Percentiles rank a stretch among this genome's conserved stretches.
Evolutionary conservation across 2,888 invertebrate species (phyloP).

Genomic region (Ophion slaviceki): DNA sequence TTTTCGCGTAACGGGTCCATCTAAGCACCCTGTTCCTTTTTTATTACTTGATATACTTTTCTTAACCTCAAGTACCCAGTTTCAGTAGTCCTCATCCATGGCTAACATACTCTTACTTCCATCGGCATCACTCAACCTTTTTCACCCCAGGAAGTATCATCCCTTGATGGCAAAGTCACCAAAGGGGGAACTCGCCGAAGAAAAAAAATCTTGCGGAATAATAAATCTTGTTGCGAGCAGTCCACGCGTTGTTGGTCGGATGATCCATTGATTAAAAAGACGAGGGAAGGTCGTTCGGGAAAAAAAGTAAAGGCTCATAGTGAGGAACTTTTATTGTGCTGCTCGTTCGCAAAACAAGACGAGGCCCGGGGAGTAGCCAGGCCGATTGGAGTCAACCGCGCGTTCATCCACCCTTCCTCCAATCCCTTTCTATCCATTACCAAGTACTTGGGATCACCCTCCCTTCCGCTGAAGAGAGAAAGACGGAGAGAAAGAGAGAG

Average conservation of each 20-base stretch:
- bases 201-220: constrained; percentile 27
- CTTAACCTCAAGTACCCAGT: neutral
- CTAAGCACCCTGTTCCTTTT: too few relatives aligned
- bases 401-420: constrained; percentile 56
- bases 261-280: constrained; percentile 45
- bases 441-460: constrained; percentile 62
- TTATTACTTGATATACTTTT: neutral
- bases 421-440: constrained; percentile 56
- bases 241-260: constrained; percentile 24
- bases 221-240: constrained; percentile 53
- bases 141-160: neutral
- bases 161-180: neutral
- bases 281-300: constrained; percentile 17
- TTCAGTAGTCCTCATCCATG: neutral
- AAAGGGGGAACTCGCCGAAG: constrained; percentile 1
- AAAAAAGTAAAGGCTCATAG: constrained; percentile 43
- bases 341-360: constrained; percentile 50
- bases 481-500: constrained; percentile 19
- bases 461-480: constrained; percentile 14
- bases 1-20: too few relatives aligned
- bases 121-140: neutral
- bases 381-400: constrained; percentile 56
- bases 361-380: constrained; percentile 48
- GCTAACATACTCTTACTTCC: neutral
- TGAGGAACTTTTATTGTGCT: constrained; percentile 45